Percentiles rank a stretch among this genome's conserved stretches.
Conservation (phyloP, 1,140 invertebrate genomes). For the Pomphorhynchus laevis region DNA sequence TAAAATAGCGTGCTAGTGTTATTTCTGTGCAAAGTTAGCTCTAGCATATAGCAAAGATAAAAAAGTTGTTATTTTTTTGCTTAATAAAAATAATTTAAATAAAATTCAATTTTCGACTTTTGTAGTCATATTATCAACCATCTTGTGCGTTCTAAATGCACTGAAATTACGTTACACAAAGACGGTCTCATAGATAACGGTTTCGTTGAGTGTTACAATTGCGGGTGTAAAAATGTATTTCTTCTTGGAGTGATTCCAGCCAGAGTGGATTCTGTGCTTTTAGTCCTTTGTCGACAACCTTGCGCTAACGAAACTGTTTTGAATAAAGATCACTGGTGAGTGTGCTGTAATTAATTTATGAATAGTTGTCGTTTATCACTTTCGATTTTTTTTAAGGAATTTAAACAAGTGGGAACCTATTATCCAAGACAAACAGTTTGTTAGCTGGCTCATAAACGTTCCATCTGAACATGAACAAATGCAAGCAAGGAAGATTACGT, state of each 20-base stretch:
- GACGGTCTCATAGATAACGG: conserved; percentile 89
- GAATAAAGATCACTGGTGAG: conserved; percentile 80
- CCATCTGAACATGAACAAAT: conserved; percentile 61
- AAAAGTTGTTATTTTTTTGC: too few species aligned
- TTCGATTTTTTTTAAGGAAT: too few species aligned
- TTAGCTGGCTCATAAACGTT: conserved; percentile 78
- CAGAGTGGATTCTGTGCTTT: conserved; percentile 89
- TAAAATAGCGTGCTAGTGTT: too few species aligned
- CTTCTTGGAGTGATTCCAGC: conserved; percentile 90
- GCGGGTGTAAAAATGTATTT: conserved; percentile 64
- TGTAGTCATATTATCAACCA: conserved; percentile 89
- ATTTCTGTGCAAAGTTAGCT: too few species aligned
- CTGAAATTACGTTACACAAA: conserved; percentile 81
- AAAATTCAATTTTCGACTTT: not conserved
- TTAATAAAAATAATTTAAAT: not conserved
- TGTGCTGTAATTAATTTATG: conserved; percentile 1
- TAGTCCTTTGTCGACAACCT: conserved; percentile 70
- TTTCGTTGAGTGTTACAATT: conserved; percentile 83
- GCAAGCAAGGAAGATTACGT: conserved; percentile 60
- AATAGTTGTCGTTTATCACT: not conserved
- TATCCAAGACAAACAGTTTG: conserved; percentile 62
- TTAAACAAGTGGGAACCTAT: conserved; percentile 93
- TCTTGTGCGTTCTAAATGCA: conserved; percentile 77
- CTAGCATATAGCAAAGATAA: too few species aligned
- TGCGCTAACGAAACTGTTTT: conserved; percentile 74